Evolutionary conservation across 2,113 vertebrate species (phyloP).

Genomic region (Bungarus multicinctus): DNA sequence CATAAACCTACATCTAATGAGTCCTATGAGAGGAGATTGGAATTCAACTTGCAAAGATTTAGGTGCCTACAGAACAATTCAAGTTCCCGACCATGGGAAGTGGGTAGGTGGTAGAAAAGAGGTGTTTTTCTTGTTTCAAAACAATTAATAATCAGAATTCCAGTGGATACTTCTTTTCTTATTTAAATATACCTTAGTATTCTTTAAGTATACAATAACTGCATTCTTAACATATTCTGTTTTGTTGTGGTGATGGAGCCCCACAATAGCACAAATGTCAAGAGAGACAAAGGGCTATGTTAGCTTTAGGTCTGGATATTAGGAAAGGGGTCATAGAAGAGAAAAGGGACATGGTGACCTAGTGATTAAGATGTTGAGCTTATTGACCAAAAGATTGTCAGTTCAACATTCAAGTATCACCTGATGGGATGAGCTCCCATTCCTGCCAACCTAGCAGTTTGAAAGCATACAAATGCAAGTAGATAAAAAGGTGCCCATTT

Average conservation of each 20-base stretch:
- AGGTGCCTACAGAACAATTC: neutral
- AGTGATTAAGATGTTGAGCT: neutral
- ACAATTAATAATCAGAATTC: neutral
- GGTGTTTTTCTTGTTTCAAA: neutral
- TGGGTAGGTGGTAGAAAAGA: neutral
- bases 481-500: too few relatives aligned
- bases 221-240: neutral
- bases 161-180: neutral
- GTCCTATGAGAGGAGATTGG: neutral
- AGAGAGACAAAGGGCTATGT: neutral
- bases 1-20: neutral
- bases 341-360: neutral
- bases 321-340: neutral
- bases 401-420: neutral
- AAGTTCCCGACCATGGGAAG: neutral
- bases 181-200: neutral
- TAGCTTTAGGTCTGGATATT: neutral
- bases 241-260: neutral
- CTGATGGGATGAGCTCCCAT: neutral
- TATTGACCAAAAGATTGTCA: too few relatives aligned
- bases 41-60: neutral
- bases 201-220: neutral
- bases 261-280: neutral
- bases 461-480: neutral
- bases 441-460: neutral